Base-by-base conservation (phyloP, 1,140 invertebrate species). In the Bombus huntii region DNA sequence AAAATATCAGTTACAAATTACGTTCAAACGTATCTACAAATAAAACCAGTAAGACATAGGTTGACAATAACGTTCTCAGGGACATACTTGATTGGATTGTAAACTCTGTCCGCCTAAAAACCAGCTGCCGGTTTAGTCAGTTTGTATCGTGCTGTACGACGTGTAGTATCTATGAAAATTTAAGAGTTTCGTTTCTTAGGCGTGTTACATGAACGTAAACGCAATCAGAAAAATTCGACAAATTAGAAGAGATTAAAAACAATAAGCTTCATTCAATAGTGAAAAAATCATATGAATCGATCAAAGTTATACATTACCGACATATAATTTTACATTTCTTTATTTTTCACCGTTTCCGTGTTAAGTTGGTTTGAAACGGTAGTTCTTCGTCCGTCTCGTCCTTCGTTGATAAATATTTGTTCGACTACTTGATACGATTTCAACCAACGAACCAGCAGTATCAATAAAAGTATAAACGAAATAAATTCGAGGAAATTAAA, bases 401-500 rank as follows among this genome's bases (percentile, higher is more conserved):
- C 79, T 87, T 85, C 28, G 15, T 8, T n/a, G 42, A 83, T 84
- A 85, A 89, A 85, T 85, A 81, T 89, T 87, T 85, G 68, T 53
- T 73, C n/a, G 68, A 66, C 81, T 53, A 13, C 37, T n/a, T 22
- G 47, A 44, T 34, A 77, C 81, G 57, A 22, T 75, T 81, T 10
- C 39, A 62, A 42, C 22, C 8, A 18, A 4, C 8, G 37, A 57
- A 13, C 25, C 22, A 22, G 3, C 0, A 6, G 8, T 10, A 31
- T 70, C 39, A 6, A 12, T 25, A 47, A 66, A 62, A 59, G 1
- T 53, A 31, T 31, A 15, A 9, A 62, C 59, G 59, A 62, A 22
- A 44, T 44, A 76, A 74, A 72, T 75, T 47, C 22, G 47, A 9
- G 37, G 31, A 65, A 70, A 53, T 47, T 39, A 68, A 72, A 73